Evolutionary conservation across 2,888 invertebrate species (phyloP), one percentile per base, ranked within the genome.

Genomic region (Oscheius sp.): DNA sequence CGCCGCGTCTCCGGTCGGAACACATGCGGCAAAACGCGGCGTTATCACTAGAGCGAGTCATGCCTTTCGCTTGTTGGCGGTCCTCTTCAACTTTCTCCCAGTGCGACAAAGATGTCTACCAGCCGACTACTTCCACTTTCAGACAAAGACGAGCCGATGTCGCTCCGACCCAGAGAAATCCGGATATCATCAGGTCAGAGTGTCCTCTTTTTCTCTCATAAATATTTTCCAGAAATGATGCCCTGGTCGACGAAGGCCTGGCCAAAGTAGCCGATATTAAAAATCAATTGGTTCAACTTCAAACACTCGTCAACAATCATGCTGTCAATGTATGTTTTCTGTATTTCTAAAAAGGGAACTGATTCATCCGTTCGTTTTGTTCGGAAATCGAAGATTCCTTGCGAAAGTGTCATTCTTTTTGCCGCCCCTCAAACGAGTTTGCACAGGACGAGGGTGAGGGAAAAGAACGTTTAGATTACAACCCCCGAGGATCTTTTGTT

Each of bases 301-400:
- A 66, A 29, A 27, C 66, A n/a, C n/a, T 66, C 21, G 49, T 66
- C 52, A 49, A 66, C 35, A 49, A 66, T n/a, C 49, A 66, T 35
- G 49, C 49, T 35, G 35, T 9, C 35, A 35, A 35, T 35, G 35
- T 35, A 35, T 35, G 35, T 35, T 35, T 35, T 35, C 35, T 35
- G 35, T 35, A 6, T 35, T 35, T 35, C 35, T 35, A 6, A 6
- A 35, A 35, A 35, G 35, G 35, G 35, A 35, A 29, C 27, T 29
- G 58, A 58, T 58, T 55, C 16, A 21, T 5, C 55, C 12, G 13
- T 58, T 29, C 27, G 13, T 43, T 13, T 13, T 49, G 16, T 49
- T 49, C 18, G n/a, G n/a, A n/a, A 49, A 18, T 49, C 16, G 49
- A 18, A 49, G 18, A 49, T 18, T 49, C 49, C 29, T n/a, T 43